Evolutionary conservation across 2,888 invertebrate genomes (phyloP), one percentile per base, ranked within the genome.

Genomic region (Cryptophagus acutangulus): DNA sequence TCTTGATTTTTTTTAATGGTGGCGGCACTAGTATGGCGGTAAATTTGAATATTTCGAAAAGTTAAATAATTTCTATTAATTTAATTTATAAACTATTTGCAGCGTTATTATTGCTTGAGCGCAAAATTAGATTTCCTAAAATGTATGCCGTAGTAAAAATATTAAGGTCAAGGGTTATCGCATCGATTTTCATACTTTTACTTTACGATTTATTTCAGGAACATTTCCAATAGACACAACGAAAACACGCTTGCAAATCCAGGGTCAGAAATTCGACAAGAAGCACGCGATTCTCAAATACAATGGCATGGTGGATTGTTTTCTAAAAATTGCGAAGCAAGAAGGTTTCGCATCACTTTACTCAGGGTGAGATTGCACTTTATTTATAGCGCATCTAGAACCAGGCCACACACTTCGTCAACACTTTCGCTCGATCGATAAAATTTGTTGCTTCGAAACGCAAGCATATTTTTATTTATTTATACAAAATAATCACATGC

Each of bases 181-280:
- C 10, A 6, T 29, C 10, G n/a, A 29, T 29, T 29, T 33, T 33
- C 14, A 17, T 28, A 17, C 17, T 42, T 40, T 29, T 40, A 39
- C 60, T 65, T 9, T 57, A n/a, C 24, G n/a, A 8, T 20, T n/a
- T n/a, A 8, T 29, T 31, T 16, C 14, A 89, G 93, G 93, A 52
- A 95, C 94, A 26, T 95, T 94, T 73, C 94, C 94, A n/a, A 87
- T 95, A 55, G 95, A 95, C 69, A 90, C 92, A 17, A 88, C 93
- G 14, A 95, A 95, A 73, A 94, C 93, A 12, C 78, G 94, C 52
- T 78, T 95, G 14, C 94, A 95, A 74, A 80, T 95, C 61, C 95
- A 95, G 71, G 95, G 94, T 1, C 94, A 94, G 71, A 84, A 78
- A 64, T 78, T 85, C 46, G 88, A 87, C 67, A 75, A 79, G 52